phyloP scores from a whole-genome alignment of 2,888 invertebrate species.

The Aphidoletes aphidimyza region DNA sequence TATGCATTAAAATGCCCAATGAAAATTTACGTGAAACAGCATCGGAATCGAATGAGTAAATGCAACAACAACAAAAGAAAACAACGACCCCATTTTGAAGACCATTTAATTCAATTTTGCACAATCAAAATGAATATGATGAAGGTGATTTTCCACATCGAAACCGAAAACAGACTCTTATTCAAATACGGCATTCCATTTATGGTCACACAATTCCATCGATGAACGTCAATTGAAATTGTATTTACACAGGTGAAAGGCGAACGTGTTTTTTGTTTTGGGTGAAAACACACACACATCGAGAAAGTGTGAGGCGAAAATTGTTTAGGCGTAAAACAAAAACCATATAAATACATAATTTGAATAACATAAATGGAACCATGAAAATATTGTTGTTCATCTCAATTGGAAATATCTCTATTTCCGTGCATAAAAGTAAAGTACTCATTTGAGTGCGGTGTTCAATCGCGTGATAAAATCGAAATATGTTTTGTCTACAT shows the following conservation, averaged over 20 bases:
- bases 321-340: not conserved
- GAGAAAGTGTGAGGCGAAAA: not conserved
- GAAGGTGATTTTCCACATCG: not conserved
- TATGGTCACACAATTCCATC: not conserved
- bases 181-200: not conserved
- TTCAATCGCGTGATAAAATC: not conserved
- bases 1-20: conserved; percentile 17
- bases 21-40: not conserved
- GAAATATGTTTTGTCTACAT: not conserved
- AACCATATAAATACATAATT: not conserved
- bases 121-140: not conserved
- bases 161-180: too few relatives aligned
- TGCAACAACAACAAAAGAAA: not conserved
- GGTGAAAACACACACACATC: not conserved
- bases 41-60: not conserved
- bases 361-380: not conserved
- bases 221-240: not conserved
- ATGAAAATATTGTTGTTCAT: not conserved
- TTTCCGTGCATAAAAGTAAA: not conserved
- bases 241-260: too few relatives aligned
- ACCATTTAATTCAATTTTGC: not conserved
- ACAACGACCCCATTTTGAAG: not conserved
- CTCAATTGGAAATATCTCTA: not conserved
- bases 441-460: not conserved
- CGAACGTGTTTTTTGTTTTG: not conserved